Evolutionary conservation across 2,888 invertebrate species (phyloP).

Genomic region (Drosophila aldrichi): DNA sequence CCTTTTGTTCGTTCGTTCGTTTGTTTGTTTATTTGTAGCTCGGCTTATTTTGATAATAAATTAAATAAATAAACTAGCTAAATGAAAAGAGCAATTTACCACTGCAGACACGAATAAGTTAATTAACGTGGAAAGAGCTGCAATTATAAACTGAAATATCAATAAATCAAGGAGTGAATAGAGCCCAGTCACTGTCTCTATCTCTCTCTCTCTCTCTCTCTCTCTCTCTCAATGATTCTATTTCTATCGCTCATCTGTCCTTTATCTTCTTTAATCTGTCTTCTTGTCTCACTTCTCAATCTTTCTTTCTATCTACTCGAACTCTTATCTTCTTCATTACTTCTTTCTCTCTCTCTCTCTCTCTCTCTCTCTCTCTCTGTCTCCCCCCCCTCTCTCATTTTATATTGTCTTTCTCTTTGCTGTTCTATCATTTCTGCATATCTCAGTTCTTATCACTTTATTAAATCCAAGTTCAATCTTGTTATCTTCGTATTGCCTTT

Average conservation of each 20-base stretch:
- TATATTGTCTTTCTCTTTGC: too few species aligned
- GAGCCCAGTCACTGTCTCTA: too few species aligned
- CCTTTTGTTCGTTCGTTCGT: neutral
- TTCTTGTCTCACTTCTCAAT: too few species aligned
- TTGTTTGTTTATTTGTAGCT: constrained; percentile 37
- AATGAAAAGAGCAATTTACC: constrained; percentile 26
- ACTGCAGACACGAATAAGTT: constrained; percentile 13
- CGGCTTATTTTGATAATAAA: constrained; percentile 57
- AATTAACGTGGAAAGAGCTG: constrained; percentile 7
- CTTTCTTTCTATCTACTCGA: neutral
- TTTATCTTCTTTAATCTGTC: too few species aligned
- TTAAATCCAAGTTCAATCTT: neutral
- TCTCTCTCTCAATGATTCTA: too few species aligned
- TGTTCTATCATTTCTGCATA: neutral
- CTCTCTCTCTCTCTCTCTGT: too few species aligned
- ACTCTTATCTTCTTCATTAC: neutral
- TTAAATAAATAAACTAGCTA: constrained; percentile 52
- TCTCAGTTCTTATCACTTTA: neutral
- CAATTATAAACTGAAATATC: neutral
- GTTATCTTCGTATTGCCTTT: neutral
- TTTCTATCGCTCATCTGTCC: too few species aligned
- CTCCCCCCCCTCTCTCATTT: too few species aligned
- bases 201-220: neutral
- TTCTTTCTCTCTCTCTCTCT: too few species aligned
- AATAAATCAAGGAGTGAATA: neutral